Evolutionary conservation across 2,797 vertebrate genomes (phyloP), one percentile per base, ranked within the genome.

Genomic region (Salarias fasciatus): DNA sequence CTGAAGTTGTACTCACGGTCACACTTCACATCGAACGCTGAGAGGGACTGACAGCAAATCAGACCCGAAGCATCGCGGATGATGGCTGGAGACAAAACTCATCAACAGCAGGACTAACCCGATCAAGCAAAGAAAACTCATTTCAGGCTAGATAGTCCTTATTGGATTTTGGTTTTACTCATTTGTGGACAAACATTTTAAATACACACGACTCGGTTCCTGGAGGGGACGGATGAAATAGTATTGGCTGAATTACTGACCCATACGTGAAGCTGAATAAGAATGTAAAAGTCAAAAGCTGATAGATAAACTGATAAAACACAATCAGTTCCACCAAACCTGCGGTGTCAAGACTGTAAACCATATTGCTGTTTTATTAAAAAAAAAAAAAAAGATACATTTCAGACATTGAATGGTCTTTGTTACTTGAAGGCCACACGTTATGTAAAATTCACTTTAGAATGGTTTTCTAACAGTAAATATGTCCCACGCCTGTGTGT

Each of bases 51-150:
- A 54, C 10, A 63, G 10, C 28, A 37, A 11, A n/a, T 46, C 29
- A 50, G 33, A 49, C 13, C 10, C 33, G 59, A 56, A n/a, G n/a
- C 46, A 36, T 58, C 43, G 38, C 0, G 2, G 24, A 3, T 31
- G 43, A 50, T 45, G 37, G 45, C 11, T 3, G 6, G 6, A 31
- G 28, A 40, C 1, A 45, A 11, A 29, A 37, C 14, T 12, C 9
- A 11, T 44, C 45, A 44, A n/a, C 11, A 52, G 37, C 29, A 38
- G 29, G 33, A 52, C n/a, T 2, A 10, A 9, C 13, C 5, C 45
- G 55, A 69, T 45, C 45, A 36, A 45, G 51, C 11, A 47, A 38
- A 45, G 33, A 50, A 28, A 64, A 13, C 1, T 5, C 9, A 36
- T 4, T 42, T 42, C 18, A 53, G 6, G 6, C 47, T 10, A 61